Percentiles rank a stretch among this genome's conserved stretches.
These are phyloP conservation scores for Imbricaverruca yamaguchii DNA, from an alignment of 2,888 invertebrate genomes.

Conservation along the genomic window DNA sequence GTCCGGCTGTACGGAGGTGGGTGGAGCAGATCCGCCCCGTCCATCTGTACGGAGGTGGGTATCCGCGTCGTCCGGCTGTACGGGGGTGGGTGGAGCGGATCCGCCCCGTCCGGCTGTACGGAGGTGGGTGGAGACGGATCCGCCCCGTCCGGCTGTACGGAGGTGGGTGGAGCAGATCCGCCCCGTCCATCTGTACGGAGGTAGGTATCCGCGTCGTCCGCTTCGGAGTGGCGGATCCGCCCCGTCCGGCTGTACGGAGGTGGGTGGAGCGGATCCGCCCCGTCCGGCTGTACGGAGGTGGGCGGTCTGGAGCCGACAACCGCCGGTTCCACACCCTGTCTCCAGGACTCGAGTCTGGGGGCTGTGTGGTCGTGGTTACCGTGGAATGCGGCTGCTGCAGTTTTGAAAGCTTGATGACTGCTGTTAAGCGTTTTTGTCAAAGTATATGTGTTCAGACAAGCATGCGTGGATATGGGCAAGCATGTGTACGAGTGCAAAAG, in stretches of 20 bases:
- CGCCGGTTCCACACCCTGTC: no score
- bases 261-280: constrained; percentile 69
- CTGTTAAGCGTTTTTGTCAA: no score
- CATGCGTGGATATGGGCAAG: no score
- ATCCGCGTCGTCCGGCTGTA: constrained; percentile 81
- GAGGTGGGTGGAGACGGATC: constrained; percentile 65
- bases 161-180: constrained; percentile 75
- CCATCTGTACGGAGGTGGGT: constrained; percentile 75
- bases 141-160: constrained; percentile 78
- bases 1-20: constrained; percentile 83
- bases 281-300: constrained; percentile 83
- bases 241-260: constrained; percentile 80
- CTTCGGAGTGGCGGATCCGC: constrained; percentile 80
- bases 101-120: constrained; percentile 75
- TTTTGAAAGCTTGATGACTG: no score
- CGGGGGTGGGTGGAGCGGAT: constrained; percentile 76
- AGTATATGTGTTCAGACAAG: no score
- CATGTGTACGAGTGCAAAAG: no score
- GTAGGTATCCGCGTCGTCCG: no score
- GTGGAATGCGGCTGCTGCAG: no score
- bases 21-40: constrained; percentile 71
- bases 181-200: constrained; percentile 76
- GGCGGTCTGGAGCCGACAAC: constrained; percentile 54
- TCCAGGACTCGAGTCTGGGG: no score
- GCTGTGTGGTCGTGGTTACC: no score